Percentiles rank a stretch among this genome's conserved stretches.
These are phyloP conservation scores for Lepidurus couesii DNA, from an alignment of 1,140 invertebrate genomes.

Conservation along the genomic window DNA sequence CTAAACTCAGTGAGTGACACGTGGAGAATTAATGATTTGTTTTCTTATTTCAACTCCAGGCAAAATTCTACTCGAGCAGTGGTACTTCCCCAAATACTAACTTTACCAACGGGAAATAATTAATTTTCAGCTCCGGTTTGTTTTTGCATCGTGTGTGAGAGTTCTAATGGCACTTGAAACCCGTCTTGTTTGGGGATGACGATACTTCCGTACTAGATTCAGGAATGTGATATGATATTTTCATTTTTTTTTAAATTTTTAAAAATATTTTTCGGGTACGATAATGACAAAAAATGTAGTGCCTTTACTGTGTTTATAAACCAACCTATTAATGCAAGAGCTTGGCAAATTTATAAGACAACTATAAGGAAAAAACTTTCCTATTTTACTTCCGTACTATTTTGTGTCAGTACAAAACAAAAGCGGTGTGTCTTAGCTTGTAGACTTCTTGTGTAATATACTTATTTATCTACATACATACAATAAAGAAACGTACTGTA, in stretches of 20 bases:
- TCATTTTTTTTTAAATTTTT: background rate
- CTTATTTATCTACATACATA: background rate
- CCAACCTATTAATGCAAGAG: background rate
- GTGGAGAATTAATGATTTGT: background rate
- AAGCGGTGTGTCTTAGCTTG: background rate
- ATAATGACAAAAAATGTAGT: background rate
- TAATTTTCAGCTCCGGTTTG: background rate
- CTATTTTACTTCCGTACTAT: background rate
- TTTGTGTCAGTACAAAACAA: background rate
- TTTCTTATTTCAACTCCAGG: background rate
- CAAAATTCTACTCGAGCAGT: slow-evolving; percentile 6
- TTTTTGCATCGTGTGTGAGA: slow-evolving; percentile 14
- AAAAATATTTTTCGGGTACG: background rate
- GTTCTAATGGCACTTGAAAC: background rate
- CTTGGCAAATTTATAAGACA: background rate
- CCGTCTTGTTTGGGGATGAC: background rate
- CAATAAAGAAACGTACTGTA: background rate
- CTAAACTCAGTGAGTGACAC: no score
- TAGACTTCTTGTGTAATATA: slow-evolving; percentile 6
- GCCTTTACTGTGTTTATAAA: background rate
- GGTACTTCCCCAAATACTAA: background rate
- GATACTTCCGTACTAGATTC: background rate
- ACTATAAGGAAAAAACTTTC: background rate
- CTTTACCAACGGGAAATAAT: background rate
- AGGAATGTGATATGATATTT: background rate